Conservation (phyloP, 2,888 invertebrate genomes). For the Phlogophora meticulosa region DNA sequence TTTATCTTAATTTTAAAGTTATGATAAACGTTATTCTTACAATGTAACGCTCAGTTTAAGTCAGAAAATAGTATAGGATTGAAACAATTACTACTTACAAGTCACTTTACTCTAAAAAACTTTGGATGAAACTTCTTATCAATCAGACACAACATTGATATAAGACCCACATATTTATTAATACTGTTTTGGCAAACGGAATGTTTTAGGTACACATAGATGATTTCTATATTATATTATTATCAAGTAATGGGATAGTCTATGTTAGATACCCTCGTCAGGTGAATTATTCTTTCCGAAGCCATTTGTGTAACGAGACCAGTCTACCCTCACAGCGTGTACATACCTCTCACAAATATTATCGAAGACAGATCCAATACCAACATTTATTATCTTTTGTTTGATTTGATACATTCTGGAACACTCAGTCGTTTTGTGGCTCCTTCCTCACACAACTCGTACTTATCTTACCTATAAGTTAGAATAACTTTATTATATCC, state of each 20-base stretch:
- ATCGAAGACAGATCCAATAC: conserved; percentile 48
- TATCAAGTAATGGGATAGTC: conserved; percentile 41
- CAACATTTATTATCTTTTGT: conserved; percentile 41
- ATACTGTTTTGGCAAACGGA: conserved; percentile 65
- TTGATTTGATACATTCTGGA: conserved; percentile 55
- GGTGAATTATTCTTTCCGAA: conserved; percentile 37
- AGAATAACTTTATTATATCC: conserved; percentile 62
- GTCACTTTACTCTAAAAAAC: conserved; percentile 47
- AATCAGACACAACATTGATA: conserved; percentile 45
- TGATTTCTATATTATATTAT: conserved; percentile 37
- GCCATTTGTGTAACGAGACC: conserved; percentile 47
- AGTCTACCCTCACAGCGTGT: conserved; percentile 4
- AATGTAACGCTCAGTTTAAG: conserved; percentile 44
- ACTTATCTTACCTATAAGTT: conserved; percentile 55
- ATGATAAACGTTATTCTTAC: conserved; percentile 48
- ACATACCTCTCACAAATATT: conserved; percentile 39
- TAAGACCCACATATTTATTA: conserved; percentile 55
- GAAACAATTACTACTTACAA: conserved; percentile 46
- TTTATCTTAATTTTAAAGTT: conserved; percentile 35
- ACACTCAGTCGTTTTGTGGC: conserved; percentile 59
- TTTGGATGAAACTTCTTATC: conserved; percentile 35
- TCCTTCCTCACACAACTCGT: conserved; percentile 43
- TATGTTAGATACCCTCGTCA: conserved; percentile 24
- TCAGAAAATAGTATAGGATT: conserved; percentile 50
- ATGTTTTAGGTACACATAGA: conserved; percentile 43